phyloP scores from a whole-genome alignment of 2,797 vertebrate species.

The Betta splendens region DNA sequence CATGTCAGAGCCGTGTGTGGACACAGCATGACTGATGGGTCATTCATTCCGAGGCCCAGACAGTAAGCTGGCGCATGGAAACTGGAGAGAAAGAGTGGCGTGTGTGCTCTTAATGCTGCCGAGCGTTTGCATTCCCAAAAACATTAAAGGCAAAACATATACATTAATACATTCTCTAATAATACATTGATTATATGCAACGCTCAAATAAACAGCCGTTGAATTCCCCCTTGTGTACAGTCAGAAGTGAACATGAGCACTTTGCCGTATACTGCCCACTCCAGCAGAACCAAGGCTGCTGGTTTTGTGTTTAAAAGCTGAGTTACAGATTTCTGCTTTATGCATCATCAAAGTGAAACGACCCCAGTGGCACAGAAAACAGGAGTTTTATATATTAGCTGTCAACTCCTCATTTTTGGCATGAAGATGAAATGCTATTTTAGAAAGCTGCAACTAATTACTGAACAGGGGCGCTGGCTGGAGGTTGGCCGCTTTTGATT shows the following conservation, averaged over 20 bases:
- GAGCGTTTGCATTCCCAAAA: background rate
- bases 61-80: constrained; percentile 40
- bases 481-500: constrained; percentile 58
- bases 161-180: background rate
- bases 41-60: constrained; percentile 62
- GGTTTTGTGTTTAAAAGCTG: constrained; percentile 14
- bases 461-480: constrained; percentile 41
- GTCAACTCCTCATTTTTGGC: constrained; percentile 45
- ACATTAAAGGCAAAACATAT: background rate
- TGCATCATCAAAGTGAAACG: constrained; percentile 34
- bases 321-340: constrained; percentile 29
- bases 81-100: constrained; percentile 15
- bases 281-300: constrained; percentile 18
- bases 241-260: constrained; percentile 3
- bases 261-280: constrained; percentile 11
- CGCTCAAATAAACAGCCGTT: background rate
- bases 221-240: background rate
- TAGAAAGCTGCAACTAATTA: constrained; percentile 66
- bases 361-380: constrained; percentile 37
- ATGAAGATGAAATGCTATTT: constrained; percentile 54
- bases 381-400: constrained; percentile 42
- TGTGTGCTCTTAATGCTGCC: background rate
- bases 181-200: background rate
- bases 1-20: constrained; percentile 48
- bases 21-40: constrained; percentile 66